Evolutionary conservation across 1,140 invertebrate species (phyloP).

Genomic region (Drosophila kepulauana): DNA sequence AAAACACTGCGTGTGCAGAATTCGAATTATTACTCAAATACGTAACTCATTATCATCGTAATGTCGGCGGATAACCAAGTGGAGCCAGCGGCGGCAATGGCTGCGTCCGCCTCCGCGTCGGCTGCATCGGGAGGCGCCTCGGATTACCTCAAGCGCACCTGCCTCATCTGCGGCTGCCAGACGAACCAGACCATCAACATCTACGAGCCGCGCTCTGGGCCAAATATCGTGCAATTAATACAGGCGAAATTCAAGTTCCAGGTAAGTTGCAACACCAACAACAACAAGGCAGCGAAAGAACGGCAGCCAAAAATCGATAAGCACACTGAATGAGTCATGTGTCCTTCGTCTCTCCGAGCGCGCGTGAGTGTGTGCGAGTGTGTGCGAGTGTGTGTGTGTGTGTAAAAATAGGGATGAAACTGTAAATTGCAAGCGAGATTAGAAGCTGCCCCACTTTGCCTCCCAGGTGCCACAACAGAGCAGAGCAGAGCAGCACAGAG

Average conservation of each 20-base stretch:
- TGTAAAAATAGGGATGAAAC: slow-evolving; percentile 73
- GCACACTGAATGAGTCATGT: slow-evolving; percentile 52
- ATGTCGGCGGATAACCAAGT: slow-evolving; percentile 70
- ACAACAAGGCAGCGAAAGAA: slow-evolving; percentile 47
- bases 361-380: slow-evolving; percentile 16
- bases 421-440: slow-evolving; percentile 33
- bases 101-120: slow-evolving; percentile 36
- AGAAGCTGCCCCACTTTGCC: slow-evolving; percentile 5
- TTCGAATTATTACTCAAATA: slow-evolving; percentile 7
- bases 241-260: slow-evolving; percentile 85
- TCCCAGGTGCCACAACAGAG: slow-evolving; percentile 18
- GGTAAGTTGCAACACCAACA: slow-evolving; percentile 61
- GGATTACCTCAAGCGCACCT: slow-evolving; percentile 83
- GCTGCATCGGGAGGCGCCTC: slow-evolving; percentile 59
- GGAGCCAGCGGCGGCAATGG: slow-evolving; percentile 57
- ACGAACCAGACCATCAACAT: slow-evolving; percentile 84
- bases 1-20: neutral
- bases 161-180: slow-evolving; percentile 84
- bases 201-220: slow-evolving; percentile 82
- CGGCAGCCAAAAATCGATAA: slow-evolving; percentile 54
- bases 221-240: slow-evolving; percentile 84
- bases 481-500: no score
- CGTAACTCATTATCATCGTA: slow-evolving; percentile 21
- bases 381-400: slow-evolving; percentile 46
- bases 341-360: slow-evolving; percentile 31